phyloP scores from a whole-genome alignment of 2,797 vertebrate species.

The Phylloscopus collybita region DNA sequence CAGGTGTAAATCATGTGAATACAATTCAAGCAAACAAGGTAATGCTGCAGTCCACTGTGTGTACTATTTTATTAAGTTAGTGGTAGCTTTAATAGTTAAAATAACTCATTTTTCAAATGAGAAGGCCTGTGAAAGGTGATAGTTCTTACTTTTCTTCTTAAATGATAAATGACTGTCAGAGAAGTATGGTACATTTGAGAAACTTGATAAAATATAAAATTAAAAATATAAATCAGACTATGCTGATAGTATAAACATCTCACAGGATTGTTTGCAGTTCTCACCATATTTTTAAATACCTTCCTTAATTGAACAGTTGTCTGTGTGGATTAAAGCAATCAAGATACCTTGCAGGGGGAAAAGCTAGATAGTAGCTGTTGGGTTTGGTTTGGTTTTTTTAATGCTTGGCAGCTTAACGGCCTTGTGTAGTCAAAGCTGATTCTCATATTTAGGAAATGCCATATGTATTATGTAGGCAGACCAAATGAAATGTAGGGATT shows the following conservation, averaged over 20 bases:
- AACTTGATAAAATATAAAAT: background rate
- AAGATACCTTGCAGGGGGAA: background rate
- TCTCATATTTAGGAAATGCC: background rate
- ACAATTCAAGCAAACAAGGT: background rate
- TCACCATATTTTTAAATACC: background rate
- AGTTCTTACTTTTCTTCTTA: background rate
- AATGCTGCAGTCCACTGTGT: background rate
- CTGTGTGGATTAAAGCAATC: background rate
- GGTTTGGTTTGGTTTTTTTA: background rate
- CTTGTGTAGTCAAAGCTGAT: background rate
- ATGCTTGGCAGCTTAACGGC: background rate
- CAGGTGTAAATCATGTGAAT: background rate
- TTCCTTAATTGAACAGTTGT: background rate
- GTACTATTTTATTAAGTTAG: background rate
- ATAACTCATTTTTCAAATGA: background rate
- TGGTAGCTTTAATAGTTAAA: background rate
- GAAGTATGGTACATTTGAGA: background rate
- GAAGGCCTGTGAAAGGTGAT: background rate
- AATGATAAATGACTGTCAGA: background rate
- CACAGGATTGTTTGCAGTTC: background rate
- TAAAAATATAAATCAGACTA: background rate
- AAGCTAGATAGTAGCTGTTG: background rate
- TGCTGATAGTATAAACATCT: background rate
- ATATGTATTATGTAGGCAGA: background rate
- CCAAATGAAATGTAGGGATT: accelerated